phyloP scores from a whole-genome alignment of 2,888 invertebrate genomes.

The Actias luna region DNA sequence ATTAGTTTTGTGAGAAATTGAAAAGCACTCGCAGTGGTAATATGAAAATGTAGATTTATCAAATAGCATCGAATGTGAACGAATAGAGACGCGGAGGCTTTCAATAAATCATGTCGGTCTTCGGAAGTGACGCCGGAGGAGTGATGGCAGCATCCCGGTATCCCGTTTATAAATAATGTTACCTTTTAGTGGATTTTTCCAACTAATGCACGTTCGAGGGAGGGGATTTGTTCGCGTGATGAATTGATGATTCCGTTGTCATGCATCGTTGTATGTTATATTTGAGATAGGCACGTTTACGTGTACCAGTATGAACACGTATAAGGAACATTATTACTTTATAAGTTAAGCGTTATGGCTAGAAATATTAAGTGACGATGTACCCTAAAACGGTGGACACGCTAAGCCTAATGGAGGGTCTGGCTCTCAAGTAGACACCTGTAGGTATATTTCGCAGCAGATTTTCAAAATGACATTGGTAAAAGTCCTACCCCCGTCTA shows the following conservation, averaged over 20 bases:
- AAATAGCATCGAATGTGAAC: neutral
- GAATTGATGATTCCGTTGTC: constrained; percentile 7
- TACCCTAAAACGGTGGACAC: too few species aligned
- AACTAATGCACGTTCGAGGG: constrained; percentile 2
- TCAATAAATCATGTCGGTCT: constrained; percentile 7
- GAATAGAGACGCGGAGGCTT: neutral
- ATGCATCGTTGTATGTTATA: neutral
- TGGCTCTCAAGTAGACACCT: too few species aligned
- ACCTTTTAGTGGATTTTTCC: constrained; percentile 6
- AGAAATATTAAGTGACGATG: too few species aligned
- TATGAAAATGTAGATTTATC: neutral
- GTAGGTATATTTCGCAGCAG: too few species aligned
- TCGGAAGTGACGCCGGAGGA: constrained; percentile 1
- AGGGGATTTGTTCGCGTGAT: neutral
- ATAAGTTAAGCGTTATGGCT: too few species aligned
- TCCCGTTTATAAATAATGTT: constrained; percentile 5
- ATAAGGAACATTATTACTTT: too few species aligned
- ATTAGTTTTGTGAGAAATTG: neutral
- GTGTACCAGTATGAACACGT: too few species aligned
- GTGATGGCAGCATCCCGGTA: constrained; percentile 2
- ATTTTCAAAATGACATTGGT: too few species aligned
- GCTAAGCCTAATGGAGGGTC: too few species aligned
- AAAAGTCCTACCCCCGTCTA: too few species aligned
- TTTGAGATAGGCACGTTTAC: neutral
- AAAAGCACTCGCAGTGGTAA: neutral